A percentile compares a stretch with the other conserved stretches of the same genome.
Evolutionary conservation across 2,113 vertebrate species (phyloP).

Genomic region (Hystrix brachyura): DNA sequence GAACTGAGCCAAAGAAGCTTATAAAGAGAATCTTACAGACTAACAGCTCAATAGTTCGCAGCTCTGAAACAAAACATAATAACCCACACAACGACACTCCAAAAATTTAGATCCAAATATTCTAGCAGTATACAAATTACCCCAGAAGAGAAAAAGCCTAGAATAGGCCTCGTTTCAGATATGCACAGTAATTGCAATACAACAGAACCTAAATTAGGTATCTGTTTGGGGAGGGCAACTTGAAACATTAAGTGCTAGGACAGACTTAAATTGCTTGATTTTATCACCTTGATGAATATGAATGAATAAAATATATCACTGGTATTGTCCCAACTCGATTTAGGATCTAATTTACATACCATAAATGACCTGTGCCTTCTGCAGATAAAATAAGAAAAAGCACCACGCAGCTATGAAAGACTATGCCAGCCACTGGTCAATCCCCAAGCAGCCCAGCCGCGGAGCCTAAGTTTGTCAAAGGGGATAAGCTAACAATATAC

Average conservation of each 20-base stretch:
- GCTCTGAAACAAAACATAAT: constrained; percentile 61
- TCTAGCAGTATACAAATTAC: background rate
- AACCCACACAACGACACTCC: constrained; percentile 16
- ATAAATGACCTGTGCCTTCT: constrained; percentile 61
- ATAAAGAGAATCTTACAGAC: constrained; percentile 7
- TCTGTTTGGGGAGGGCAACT: constrained; percentile 31
- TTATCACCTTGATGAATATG: constrained; percentile 61
- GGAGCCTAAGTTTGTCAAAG: constrained; percentile 75
- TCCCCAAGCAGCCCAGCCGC: constrained; percentile 38
- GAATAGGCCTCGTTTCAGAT: constrained; percentile 26
- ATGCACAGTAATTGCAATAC: background rate
- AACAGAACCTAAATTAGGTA: background rate
- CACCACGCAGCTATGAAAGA: constrained; percentile 50
- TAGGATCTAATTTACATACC: constrained; percentile 87
- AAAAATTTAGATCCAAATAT: constrained; percentile 47
- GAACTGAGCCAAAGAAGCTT: background rate
- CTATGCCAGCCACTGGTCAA: constrained; percentile 81
- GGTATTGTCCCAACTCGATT: constrained; percentile 85
- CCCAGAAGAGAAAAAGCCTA: background rate
- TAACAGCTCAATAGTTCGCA: constrained; percentile 17
- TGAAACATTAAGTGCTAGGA: background rate
- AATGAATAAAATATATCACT: constrained; percentile 83
- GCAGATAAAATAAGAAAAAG: constrained; percentile 86
- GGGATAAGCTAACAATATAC: constrained; percentile 61
- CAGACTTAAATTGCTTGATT: constrained; percentile 64